phyloP scores from a whole-genome alignment of 2,888 invertebrate genomes.

The Pelosia muscerda region DNA sequence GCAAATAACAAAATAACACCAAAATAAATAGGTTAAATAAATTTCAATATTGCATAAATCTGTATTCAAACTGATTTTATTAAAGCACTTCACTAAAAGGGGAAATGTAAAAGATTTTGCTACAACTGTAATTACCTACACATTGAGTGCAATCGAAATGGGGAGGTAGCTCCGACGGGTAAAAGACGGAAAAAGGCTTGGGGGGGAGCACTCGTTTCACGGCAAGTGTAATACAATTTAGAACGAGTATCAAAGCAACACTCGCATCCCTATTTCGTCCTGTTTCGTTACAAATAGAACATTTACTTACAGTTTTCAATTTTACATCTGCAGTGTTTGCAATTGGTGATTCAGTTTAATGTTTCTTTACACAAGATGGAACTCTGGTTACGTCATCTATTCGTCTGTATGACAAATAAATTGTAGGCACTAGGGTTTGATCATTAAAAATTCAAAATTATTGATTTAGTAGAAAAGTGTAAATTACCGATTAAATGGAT shows the following conservation, averaged over 20 bases:
- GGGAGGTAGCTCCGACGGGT: constrained; percentile 66
- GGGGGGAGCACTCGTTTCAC: constrained; percentile 68
- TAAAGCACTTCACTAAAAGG: background rate
- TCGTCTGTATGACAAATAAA: background rate
- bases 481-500: no score
- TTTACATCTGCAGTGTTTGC: constrained; percentile 12
- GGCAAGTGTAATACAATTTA: constrained; percentile 76
- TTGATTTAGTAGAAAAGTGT: no score
- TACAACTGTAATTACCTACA: constrained; percentile 71
- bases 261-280: constrained; percentile 25
- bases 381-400: background rate
- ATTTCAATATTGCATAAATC: background rate
- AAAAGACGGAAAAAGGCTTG: constrained; percentile 68
- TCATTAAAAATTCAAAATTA: no score
- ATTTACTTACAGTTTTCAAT: constrained; percentile 17
- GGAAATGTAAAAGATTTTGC: constrained; percentile 41
- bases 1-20: background rate
- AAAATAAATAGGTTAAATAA: background rate
- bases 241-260: constrained; percentile 72
- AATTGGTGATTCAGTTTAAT: constrained; percentile 2
- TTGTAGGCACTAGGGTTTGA: background rate
- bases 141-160: constrained; percentile 68
- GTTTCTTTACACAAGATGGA: background rate
- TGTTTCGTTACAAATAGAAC: constrained; percentile 17
- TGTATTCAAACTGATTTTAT: background rate